phyloP scores from a whole-genome alignment of 1,140 invertebrate species.

The Holotrichia oblita region DNA sequence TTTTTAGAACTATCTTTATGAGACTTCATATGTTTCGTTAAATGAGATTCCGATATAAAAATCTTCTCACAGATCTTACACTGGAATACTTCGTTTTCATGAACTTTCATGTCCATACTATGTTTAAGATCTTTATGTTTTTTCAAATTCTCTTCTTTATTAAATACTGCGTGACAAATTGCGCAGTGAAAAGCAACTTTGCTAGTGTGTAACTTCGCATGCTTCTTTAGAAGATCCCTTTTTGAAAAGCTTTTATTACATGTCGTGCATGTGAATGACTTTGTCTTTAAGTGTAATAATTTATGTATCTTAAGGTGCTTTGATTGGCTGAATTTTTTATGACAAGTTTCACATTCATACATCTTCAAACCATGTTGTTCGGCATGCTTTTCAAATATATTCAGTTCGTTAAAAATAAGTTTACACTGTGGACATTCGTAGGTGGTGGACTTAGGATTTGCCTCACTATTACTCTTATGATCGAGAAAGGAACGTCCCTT shows the following conservation, averaged over 20 bases:
- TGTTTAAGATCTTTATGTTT: constrained; percentile 64
- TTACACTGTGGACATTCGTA: constrained; percentile 56
- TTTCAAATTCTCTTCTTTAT: constrained; percentile 61
- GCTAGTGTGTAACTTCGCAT: constrained; percentile 59
- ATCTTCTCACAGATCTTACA: constrained; percentile 66
- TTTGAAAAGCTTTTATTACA: constrained; percentile 64
- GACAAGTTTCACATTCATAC: constrained; percentile 54
- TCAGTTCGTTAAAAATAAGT: constrained; percentile 52
- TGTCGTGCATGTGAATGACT: constrained; percentile 64
- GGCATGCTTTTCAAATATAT: constrained; percentile 54
- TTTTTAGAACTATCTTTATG: constrained; percentile 63
- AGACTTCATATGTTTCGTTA: constrained; percentile 66
- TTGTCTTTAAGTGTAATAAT: constrained; percentile 52
- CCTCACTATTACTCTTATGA: constrained; percentile 44
- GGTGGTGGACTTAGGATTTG: constrained; percentile 50
- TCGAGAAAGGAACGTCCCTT: constrained; percentile 44
- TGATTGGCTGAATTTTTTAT: constrained; percentile 53
- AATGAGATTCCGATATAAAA: constrained; percentile 65
- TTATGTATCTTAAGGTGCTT: constrained; percentile 57
- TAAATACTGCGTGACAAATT: constrained; percentile 63
- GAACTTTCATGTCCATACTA: constrained; percentile 60
- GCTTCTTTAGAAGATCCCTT: constrained; percentile 63
- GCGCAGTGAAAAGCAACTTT: constrained; percentile 63
- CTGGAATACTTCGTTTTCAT: constrained; percentile 63
- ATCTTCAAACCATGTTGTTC: constrained; percentile 53